Evolutionary conservation across 1,140 invertebrate genomes (phyloP).

Genomic region (Drosophila paulistorum): DNA sequence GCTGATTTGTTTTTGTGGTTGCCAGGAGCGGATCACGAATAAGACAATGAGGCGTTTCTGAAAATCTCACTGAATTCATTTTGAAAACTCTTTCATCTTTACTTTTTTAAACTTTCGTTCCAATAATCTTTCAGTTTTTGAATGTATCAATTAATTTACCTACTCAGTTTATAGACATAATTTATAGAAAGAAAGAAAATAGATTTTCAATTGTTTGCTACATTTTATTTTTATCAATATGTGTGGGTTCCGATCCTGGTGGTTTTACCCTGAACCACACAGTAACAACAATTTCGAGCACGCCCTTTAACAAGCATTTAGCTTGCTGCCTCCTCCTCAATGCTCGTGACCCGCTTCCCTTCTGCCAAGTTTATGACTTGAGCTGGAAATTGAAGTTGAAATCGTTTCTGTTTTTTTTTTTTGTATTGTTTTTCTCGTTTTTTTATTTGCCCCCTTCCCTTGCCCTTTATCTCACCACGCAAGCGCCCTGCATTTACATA

Average conservation of each 20-base stretch:
- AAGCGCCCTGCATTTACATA: conserved; percentile 78
- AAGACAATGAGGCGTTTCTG: no score
- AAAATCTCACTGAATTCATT: no score
- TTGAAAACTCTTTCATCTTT: no score
- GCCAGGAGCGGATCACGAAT: conserved; percentile 21
- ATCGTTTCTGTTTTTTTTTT: conserved; percentile 54
- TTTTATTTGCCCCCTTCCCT: conserved; percentile 42
- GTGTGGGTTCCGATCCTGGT: neutral
- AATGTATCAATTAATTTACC: no score
- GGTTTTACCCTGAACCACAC: conserved; percentile 26
- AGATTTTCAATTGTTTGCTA: no score
- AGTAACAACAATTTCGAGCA: conserved; percentile 60
- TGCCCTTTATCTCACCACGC: conserved; percentile 59
- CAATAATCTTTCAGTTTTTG: no score
- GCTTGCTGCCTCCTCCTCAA: conserved; percentile 43
- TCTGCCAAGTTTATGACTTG: conserved; percentile 54
- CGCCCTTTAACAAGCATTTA: conserved; percentile 79
- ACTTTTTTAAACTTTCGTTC: no score
- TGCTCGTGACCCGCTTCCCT: conserved; percentile 67
- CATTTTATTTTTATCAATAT: neutral
- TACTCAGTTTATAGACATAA: no score
- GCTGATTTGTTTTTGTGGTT: conserved; percentile 80
- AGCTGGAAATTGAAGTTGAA: conserved; percentile 61
- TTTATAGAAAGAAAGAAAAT: no score
- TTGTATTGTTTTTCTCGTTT: conserved; percentile 42